These are phyloP conservation scores for Eufriesea mexicana DNA, from an alignment of 1,140 invertebrate species.

Conservation along the genomic window DNA sequence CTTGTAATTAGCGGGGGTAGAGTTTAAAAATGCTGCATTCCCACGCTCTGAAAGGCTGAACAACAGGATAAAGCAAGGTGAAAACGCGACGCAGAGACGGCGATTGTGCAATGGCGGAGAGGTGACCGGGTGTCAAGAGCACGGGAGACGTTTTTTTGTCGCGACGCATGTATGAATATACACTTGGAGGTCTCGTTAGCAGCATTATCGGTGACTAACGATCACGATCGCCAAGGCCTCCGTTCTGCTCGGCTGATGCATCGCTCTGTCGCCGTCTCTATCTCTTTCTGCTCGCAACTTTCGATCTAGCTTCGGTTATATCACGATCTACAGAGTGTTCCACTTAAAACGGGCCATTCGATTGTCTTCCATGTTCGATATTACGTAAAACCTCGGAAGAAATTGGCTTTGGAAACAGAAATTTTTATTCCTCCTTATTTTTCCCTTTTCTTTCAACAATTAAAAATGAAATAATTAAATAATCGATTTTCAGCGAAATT, in stretches of 20 bases:
- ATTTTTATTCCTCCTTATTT: too few relatives aligned
- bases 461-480: too few relatives aligned
- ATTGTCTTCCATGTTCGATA: too few relatives aligned
- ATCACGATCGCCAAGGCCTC: constrained; percentile 65
- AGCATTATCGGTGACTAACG: constrained; percentile 72
- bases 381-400: too few relatives aligned
- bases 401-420: too few relatives aligned
- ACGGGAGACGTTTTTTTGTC: constrained; percentile 2
- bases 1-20: background rate
- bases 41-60: background rate
- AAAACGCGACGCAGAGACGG: background rate
- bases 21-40: background rate
- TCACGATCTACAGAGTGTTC: background rate
- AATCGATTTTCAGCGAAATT: too few relatives aligned
- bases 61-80: background rate
- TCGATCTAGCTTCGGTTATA: background rate
- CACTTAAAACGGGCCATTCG: too few relatives aligned
- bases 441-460: too few relatives aligned
- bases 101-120: constrained; percentile 44
- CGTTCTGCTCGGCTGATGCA: constrained; percentile 4
- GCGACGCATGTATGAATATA: background rate
- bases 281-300: background rate
- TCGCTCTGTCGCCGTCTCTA: background rate
- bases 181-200: constrained; percentile 67
- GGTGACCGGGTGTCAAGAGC: constrained; percentile 68